A percentile compares a stretch with the other conserved stretches of the same genome.
Conservation (phyloP, 2,113 vertebrate genomes). For the Chaenogobius annularis region DNA sequence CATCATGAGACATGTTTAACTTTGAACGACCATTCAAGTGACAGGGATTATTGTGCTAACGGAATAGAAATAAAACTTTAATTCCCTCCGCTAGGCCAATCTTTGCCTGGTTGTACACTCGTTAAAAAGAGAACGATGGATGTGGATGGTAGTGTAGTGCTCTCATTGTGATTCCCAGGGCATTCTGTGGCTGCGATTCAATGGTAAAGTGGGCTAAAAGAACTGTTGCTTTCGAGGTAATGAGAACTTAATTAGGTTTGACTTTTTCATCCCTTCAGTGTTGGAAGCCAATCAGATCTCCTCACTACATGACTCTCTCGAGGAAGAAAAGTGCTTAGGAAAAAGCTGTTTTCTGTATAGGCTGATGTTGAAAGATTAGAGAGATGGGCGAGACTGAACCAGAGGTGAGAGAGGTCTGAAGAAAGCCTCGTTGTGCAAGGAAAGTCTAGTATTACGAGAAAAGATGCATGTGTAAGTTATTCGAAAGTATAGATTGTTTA, state of each 20-base stretch:
- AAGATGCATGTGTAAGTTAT: neutral
- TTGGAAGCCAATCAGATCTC: slow-evolving; percentile 70
- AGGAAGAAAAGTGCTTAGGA: slow-evolving; percentile 79
- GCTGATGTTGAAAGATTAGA: slow-evolving; percentile 78
- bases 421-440: slow-evolving; percentile 14
- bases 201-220: slow-evolving; percentile 65
- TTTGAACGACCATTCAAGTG: slow-evolving; percentile 83
- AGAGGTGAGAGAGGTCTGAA: slow-evolving; percentile 16
- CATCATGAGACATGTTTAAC: slow-evolving; percentile 80
- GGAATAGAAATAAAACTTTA: slow-evolving; percentile 83
- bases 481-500: neutral
- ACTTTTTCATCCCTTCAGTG: slow-evolving; percentile 73
- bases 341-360: slow-evolving; percentile 65
- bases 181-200: slow-evolving; percentile 74
- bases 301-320: slow-evolving; percentile 80
- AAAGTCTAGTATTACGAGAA: neutral
- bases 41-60: slow-evolving; percentile 80
- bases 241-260: slow-evolving; percentile 95
- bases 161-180: slow-evolving; percentile 81
- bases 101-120: slow-evolving; percentile 84
- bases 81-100: slow-evolving; percentile 79
- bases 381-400: slow-evolving; percentile 74
- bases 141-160: slow-evolving; percentile 44
- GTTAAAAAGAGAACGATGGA: slow-evolving; percentile 70
- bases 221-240: slow-evolving; percentile 87